Evolutionary conservation across 2,797 vertebrate genomes (phyloP), one percentile per base, ranked within the genome.

Genomic region (Euphonia xanthogaster): DNA sequence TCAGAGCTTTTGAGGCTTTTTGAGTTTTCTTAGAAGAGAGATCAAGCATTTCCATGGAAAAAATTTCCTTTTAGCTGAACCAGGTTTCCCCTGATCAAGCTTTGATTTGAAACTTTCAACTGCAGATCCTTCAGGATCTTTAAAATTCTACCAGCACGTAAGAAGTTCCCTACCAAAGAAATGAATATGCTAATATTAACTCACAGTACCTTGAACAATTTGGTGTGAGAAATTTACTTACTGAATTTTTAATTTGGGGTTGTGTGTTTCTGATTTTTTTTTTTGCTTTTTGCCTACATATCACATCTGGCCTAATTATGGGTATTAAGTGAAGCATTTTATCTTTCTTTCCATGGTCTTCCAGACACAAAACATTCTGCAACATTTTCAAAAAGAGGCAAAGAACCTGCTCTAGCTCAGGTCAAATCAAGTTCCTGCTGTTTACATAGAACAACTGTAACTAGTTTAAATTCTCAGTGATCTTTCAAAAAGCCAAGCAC

Each of bases 291-390:
- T 47, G 12, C 39, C 31, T 54, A 10, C 14, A 12, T 9, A 53
- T 31, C 12, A 50, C 7, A 40, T 61, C 19, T 86, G n/a, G 30
- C 6, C 50, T 78, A 72, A 91, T 35, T 54, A 11, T 5, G 10
- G 12, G 20, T 63, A 31, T 74, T 68, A 31, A 71, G 54, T 9
- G 27, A 80, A 65, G 37, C 18, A 58, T 39, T 93, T 74, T 47
- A 14, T 60, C 35, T 90, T 90, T 72, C 31, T 25, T 86, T 39
- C n/a, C 4, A 2, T 16, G 8, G 27, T 33, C 20, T 72, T 79
- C 11, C 20, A 80, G 33, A 68, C 9, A 30, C 2, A 62, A 2
- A 55, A 7, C 0, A 0, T 23, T 30, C 65, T 62, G 39, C 58
- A 66, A 33, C 21, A 25, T 51, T 78, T 77, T 62, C 60, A 80